Base-by-base conservation (phyloP, 2,113 vertebrate genomes). In the Riparia riparia region DNA sequence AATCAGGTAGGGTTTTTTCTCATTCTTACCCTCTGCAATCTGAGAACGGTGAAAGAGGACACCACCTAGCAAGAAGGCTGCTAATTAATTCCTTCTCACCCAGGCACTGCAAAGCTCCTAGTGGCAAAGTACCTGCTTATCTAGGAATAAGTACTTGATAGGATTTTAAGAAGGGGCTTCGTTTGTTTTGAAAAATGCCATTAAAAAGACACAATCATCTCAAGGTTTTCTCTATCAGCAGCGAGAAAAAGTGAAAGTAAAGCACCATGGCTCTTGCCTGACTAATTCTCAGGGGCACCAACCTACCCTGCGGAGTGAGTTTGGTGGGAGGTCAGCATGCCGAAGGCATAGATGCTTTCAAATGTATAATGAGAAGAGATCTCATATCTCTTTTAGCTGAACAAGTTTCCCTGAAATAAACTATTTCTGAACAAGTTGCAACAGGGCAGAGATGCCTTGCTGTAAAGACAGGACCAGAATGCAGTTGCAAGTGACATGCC, bases 21-120 rank as follows among this genome's bases (percentile, higher is more conserved):
- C 39, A 17, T 83, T 83, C 81, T 63, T 72, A 76, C 24, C 42
- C 45, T 53, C 19, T 49, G 92, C 70, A 96, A 97, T 57, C 72
- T 60, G 81, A 96, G 83, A 94, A 73, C 28, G 29, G 22, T 50
- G 88, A 95, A 93, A 96, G 70, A 89, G 28, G 63, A 96, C 50
- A 96, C 77, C 61, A 50, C 32, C 45, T 51, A 76, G 25, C 45
- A 85, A 57, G 25, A 37, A 86, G n/a, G 24, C 11, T 74, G 60
- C 51, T 92, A 89, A 96, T 95, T 95, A 95, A 96, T 82, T 92
- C 71, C 37, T 66, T 65, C 70, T 86, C 61, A 79, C 25, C 4
- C 49, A 47, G 42, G 68, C 50, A 73, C 3, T 42, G 53, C 49
- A 86, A 79, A 82, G 78, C 45, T 71, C 49, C 79, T 34, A 45